These are phyloP conservation scores for Merops nubicus DNA, from an alignment of 2,113 vertebrate genomes.

Conservation along the genomic window DNA sequence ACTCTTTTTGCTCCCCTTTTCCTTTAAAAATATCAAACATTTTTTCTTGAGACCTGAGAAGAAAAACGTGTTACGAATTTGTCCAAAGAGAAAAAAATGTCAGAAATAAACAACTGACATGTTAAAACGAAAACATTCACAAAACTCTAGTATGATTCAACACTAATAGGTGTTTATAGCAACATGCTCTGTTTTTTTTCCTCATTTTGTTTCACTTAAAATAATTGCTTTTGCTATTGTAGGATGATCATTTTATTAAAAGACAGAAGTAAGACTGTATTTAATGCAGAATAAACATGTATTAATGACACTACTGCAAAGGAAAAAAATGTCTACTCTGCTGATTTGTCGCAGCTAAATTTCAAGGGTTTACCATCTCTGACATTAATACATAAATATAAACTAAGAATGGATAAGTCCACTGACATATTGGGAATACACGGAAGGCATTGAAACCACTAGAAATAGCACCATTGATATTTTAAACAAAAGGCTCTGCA, in stretches of 20 bases:
- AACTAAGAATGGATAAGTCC: not conserved
- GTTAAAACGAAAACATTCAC: constrained; percentile 2
- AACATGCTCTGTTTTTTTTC: not conserved
- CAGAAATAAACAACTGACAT: not conserved
- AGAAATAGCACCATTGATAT: not conserved
- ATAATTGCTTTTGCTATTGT: not conserved
- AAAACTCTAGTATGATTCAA: not conserved
- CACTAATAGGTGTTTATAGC: not conserved
- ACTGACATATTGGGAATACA: not conserved
- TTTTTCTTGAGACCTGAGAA: not conserved
- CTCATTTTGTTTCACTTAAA: not conserved
- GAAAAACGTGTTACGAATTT: constrained; percentile 4
- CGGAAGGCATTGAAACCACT: not conserved
- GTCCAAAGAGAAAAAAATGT: not conserved
- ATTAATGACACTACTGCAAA: not conserved
- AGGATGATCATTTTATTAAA: not conserved
- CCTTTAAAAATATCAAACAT: not conserved
- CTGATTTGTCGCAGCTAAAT: not conserved
- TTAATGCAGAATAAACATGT: not conserved
- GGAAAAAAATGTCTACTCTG: not conserved
- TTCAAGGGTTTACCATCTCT: not conserved
- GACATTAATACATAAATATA: not conserved
- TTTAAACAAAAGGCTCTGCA: not conserved
- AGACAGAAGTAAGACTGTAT: not conserved
- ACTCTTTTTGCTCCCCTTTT: not conserved